Percentiles rank a stretch among this genome's conserved stretches.
Evolutionary conservation across 2,888 invertebrate species (phyloP).

Genomic region (Troilus luridus): DNA sequence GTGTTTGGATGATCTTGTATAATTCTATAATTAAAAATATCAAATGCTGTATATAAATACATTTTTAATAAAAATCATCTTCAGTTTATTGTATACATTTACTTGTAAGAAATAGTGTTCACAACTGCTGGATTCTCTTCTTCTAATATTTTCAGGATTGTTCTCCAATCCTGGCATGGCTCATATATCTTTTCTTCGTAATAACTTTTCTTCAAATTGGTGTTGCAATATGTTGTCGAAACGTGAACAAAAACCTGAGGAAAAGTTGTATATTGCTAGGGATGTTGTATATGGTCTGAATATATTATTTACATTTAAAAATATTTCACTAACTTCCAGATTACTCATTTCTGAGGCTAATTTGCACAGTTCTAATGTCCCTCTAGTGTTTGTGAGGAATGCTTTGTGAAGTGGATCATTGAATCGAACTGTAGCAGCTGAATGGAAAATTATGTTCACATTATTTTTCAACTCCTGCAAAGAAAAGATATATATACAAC

Average conservation of each 20-base stretch:
- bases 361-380: slow-evolving; percentile 64
- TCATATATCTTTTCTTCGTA: slow-evolving; percentile 62
- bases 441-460: slow-evolving; percentile 65
- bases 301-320: not conserved
- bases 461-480: slow-evolving; percentile 62
- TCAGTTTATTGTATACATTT: not conserved
- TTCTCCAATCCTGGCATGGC: slow-evolving; percentile 58
- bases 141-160: slow-evolving; percentile 63
- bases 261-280: not conserved
- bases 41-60: not conserved
- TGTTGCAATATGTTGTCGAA: slow-evolving; percentile 63
- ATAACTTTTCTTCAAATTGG: slow-evolving; percentile 48
- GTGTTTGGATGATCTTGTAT: slow-evolving; percentile 65
- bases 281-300: not conserved
- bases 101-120: slow-evolving; percentile 59
- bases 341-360: slow-evolving; percentile 65
- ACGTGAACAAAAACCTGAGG: slow-evolving; percentile 61
- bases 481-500: not conserved
- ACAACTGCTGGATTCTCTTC: slow-evolving; percentile 61
- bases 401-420: slow-evolving; percentile 64
- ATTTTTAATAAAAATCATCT: not conserved
- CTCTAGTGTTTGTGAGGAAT: slow-evolving; percentile 64
- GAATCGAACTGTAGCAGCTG: slow-evolving; percentile 65
- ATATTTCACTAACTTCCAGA: slow-evolving; percentile 52
- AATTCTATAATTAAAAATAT: slow-evolving; percentile 55